These are phyloP conservation scores for Liolophura sinensis DNA, from an alignment of 1,140 invertebrate species.

Conservation along the genomic window DNA sequence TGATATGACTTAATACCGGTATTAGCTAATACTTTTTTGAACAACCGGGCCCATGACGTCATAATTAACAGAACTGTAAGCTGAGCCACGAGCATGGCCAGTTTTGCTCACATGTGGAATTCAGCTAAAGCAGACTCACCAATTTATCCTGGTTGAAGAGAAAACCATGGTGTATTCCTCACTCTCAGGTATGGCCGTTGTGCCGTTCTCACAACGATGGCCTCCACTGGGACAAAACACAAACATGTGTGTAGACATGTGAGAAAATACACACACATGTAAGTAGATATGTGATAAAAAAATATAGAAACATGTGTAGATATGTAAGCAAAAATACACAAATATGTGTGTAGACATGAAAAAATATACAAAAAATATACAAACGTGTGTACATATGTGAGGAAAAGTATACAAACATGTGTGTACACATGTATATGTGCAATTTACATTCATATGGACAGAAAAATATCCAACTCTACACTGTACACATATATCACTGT, in stretches of 20 bases:
- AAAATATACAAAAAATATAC: too few species aligned
- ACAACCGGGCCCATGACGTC: not conserved
- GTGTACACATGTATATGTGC: too few species aligned
- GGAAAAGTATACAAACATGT: too few species aligned
- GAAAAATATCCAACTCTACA: too few species aligned
- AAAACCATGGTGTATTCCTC: slow-evolving; percentile 3
- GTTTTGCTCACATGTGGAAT: not conserved
- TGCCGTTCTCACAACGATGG: not conserved
- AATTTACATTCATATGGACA: too few species aligned
- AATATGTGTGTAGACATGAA: not conserved
- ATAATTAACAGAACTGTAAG: not conserved
- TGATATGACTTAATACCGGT: too few species aligned
- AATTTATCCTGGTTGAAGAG: slow-evolving; percentile 9
- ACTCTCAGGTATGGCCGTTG: not conserved
- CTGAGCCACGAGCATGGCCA: not conserved
- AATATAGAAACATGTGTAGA: not conserved
- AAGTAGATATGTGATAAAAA: too few species aligned
- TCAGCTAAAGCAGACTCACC: slow-evolving; percentile 4
- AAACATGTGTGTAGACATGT: not conserved
- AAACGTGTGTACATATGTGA: too few species aligned
- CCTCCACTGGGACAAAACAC: not conserved
- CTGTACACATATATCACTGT: too few species aligned
- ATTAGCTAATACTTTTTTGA: not conserved
- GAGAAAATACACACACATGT: not conserved
- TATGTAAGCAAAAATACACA: not conserved